Conservation (phyloP, 2,888 invertebrate species). For the Elysia crispata region DNA sequence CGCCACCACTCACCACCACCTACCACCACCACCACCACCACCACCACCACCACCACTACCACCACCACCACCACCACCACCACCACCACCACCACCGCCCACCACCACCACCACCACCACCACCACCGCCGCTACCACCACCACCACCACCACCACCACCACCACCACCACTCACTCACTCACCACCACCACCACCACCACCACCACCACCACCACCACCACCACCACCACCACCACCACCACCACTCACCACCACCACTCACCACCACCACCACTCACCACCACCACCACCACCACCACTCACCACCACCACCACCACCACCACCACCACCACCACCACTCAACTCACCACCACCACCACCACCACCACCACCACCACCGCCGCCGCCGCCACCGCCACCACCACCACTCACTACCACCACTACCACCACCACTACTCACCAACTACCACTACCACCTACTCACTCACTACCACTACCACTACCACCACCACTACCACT, state of each 20-base stretch:
- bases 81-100: no score
- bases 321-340: no score
- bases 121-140: slow-evolving; percentile 13
- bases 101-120: no score
- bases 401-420: neutral
- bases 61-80: slow-evolving; percentile 21
- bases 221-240: slow-evolving; percentile 22
- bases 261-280: no score
- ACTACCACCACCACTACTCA: no score
- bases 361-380: neutral
- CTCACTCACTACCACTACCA: no score
- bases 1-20: no score
- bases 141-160: slow-evolving; percentile 18
- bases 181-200: slow-evolving; percentile 22
- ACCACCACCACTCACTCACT: slow-evolving; percentile 14
- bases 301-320: neutral
- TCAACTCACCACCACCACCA: no score
- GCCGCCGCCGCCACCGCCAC: neutral
- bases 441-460: no score
- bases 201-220: slow-evolving; percentile 24
- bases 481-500: no score
- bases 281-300: neutral
- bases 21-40: no score
- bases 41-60: slow-evolving; percentile 15
- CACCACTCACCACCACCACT: no score